A percentile compares a stretch with the other conserved stretches of the same genome.
Evolutionary conservation across 2,113 vertebrate genomes (phyloP).

Genomic region (Anser brachyrhynchus): DNA sequence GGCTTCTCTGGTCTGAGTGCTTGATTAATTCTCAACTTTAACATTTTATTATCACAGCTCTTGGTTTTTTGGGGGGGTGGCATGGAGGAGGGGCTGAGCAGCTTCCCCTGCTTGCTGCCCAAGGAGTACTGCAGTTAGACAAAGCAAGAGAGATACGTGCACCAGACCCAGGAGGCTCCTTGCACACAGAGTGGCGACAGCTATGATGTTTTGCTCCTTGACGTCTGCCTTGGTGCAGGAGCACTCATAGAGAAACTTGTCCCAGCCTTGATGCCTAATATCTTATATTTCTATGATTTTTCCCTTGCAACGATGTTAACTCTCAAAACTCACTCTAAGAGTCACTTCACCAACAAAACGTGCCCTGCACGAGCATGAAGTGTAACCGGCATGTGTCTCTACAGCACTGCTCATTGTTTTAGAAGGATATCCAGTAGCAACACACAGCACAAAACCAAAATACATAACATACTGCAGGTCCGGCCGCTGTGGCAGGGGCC

Average conservation of each 20-base stretch:
- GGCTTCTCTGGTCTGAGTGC: neutral
- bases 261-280: neutral
- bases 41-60: neutral
- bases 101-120: neutral
- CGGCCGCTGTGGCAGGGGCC: neutral
- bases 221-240: neutral
- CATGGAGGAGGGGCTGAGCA: neutral
- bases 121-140: neutral
- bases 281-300: neutral
- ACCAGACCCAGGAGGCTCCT: neutral
- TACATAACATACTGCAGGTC: neutral
- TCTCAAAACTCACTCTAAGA: neutral
- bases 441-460: neutral
- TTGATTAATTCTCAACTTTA: neutral
- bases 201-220: neutral
- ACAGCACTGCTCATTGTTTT: neutral
- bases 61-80: neutral
- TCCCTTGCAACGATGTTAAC: neutral
- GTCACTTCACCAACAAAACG: fast-evolving
- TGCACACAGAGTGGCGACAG: neutral
- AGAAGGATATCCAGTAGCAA: neutral
- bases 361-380: neutral
- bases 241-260: neutral
- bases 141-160: neutral
- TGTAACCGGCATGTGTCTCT: neutral